Base-by-base conservation (phyloP, 1,140 invertebrate genomes). In the Rhynchophorus ferrugineus region DNA sequence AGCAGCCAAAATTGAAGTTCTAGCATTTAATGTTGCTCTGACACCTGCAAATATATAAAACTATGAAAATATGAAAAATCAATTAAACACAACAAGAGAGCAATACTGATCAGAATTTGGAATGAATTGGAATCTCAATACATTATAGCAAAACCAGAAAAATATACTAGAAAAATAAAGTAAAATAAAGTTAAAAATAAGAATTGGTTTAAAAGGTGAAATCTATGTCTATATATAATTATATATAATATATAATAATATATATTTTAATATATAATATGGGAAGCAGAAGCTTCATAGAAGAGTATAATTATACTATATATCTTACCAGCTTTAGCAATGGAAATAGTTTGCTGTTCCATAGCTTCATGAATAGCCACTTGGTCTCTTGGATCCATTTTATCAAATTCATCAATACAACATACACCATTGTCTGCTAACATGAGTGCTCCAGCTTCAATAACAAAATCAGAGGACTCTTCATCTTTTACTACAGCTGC, bases 281-380 rank as follows among this genome's bases (percentile, higher is more conserved):
- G n/a, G n/a, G n/a, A n/a, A n/a, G n/a, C n/a, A n/a, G n/a, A n/a
- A n/a, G n/a, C n/a, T n/a, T n/a, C n/a, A n/a, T n/a, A n/a, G n/a
- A n/a, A n/a, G n/a, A n/a, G n/a, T n/a, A n/a, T n/a, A n/a, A n/a
- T n/a, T n/a, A n/a, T n/a, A n/a, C n/a, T n/a, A n/a, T n/a, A n/a
- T n/a, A 1, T 17, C 44, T 3, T 49, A 44, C 96, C 96, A 46
- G 97, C 96, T 74, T 99, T 98, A 0, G 97, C 95, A 44, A 99
- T 83, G 1, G 95, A 97, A 65, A 99, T 99, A 0, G 96, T 99
- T 73, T 99, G 97, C 68, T 99, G 97, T 79, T 99, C 97, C 97
- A 99, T 99, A 39, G 96, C 97, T 77, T 99, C 97, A 72, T 99
- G 96, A 66, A 98, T 99, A 19, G 97, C 96, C 3, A 99, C 95